A percentile compares a stretch with the other conserved stretches of the same genome.
phyloP scores from a whole-genome alignment of 2,797 vertebrate species.

The Gymnocypris eckloni region DNA sequence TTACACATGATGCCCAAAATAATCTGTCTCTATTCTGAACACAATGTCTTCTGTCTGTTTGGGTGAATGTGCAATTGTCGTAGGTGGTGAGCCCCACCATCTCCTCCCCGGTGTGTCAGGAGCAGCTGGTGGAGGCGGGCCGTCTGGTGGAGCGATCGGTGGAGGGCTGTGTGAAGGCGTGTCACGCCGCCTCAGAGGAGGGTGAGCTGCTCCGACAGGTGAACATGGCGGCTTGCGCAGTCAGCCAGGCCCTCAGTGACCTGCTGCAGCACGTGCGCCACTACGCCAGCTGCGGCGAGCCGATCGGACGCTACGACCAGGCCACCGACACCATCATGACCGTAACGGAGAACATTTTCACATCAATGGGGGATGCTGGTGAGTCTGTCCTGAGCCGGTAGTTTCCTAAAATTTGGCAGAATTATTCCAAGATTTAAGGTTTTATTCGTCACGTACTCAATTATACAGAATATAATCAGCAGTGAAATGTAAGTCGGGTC shows the following conservation, averaged over 20 bases:
- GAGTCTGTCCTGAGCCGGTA: constrained; percentile 64
- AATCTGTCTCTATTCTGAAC: neutral
- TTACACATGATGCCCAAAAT: neutral
- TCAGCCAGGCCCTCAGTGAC: constrained; percentile 94
- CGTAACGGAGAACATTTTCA: constrained; percentile 98
- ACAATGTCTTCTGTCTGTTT: neutral
- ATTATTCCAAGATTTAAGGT: neutral
- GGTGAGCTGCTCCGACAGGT: constrained; percentile 94
- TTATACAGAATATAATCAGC: too few relatives aligned
- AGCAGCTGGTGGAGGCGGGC: constrained; percentile 97
- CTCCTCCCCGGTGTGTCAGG: constrained; percentile 97
- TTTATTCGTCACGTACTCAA: too few relatives aligned
- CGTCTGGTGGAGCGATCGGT: constrained; percentile 97
- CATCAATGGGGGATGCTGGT: constrained; percentile 99
- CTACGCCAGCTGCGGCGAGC: constrained; percentile 95
- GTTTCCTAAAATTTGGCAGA: neutral
- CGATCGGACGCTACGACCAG: constrained; percentile 98
- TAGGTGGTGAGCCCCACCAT: constrained; percentile 98
- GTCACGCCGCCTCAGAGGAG: constrained; percentile 91
- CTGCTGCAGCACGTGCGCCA: constrained; percentile 97
- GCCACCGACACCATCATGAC: constrained; percentile 99
- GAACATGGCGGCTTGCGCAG: constrained; percentile 86
- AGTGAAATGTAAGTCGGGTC: too few relatives aligned
- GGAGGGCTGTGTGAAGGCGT: constrained; percentile 93
- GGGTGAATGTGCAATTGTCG: neutral